phyloP scores from a whole-genome alignment of 2,113 vertebrate species.

The Galemys pyrenaicus region DNA sequence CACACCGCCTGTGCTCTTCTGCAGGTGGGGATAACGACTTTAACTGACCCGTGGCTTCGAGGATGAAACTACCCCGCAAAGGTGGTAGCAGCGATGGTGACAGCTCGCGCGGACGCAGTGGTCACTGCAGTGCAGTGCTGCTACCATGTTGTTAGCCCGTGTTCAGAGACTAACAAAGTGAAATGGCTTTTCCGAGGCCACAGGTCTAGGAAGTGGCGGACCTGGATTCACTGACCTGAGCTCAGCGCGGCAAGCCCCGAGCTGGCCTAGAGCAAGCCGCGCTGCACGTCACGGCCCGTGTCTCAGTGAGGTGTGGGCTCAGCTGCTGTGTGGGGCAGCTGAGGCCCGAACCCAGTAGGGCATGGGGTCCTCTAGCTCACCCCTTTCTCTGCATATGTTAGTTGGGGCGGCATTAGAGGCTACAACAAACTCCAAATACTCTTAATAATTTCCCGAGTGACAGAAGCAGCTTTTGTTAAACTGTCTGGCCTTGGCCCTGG shows the following conservation, averaged over 20 bases:
- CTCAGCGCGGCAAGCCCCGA: background rate
- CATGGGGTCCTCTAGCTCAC: background rate
- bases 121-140: background rate
- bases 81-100: background rate
- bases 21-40: background rate
- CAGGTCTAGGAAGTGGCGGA: background rate
- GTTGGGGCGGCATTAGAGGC: background rate
- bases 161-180: background rate
- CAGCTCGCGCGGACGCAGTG: background rate
- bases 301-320: too few relatives aligned
- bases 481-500: background rate
- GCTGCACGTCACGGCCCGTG: accelerated
- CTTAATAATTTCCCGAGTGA: background rate
- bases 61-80: background rate
- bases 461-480: background rate
- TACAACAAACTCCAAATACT: background rate
- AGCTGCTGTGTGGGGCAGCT: accelerated
- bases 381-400: too few relatives aligned
- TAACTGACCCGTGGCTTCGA: background rate
- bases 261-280: background rate
- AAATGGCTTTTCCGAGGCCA: background rate
- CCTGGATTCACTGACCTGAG: background rate
- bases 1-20: background rate
- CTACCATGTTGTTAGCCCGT: background rate
- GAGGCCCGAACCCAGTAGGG: background rate